Percentiles rank a stretch among this genome's conserved stretches.
These are phyloP conservation scores for Sminthurinus aureus DNA, from an alignment of 2,888 invertebrate genomes.

Conservation along the genomic window DNA sequence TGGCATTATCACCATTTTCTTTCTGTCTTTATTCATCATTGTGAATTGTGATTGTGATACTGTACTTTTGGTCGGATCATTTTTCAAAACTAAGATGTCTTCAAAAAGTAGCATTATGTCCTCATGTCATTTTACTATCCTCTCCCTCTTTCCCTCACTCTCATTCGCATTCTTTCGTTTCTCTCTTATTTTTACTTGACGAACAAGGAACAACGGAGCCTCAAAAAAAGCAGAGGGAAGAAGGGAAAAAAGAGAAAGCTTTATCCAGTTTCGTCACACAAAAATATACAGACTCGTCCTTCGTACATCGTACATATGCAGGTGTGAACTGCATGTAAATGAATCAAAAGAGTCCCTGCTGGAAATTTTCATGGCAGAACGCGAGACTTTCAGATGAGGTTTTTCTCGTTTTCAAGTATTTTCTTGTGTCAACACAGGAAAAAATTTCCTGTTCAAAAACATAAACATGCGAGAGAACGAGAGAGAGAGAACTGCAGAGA, in stretches of 20 bases:
- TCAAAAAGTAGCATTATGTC: slow-evolving; percentile 26
- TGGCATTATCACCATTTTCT: slow-evolving; percentile 35
- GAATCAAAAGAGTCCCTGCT: background rate
- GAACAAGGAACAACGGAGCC: background rate
- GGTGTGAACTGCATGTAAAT: background rate
- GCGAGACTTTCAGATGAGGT: no score
- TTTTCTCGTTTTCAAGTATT: no score
- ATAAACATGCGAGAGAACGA: no score
- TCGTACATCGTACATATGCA: background rate
- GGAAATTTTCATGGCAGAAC: background rate
- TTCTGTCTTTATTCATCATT: slow-evolving; percentile 31
- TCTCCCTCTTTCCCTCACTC: background rate
- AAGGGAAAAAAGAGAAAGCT: background rate
- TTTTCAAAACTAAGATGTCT: slow-evolving; percentile 33
- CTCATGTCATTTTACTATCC: background rate
- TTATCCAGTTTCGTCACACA: background rate
- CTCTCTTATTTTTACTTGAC: background rate
- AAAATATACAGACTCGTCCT: no score
- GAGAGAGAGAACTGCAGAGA: no score
- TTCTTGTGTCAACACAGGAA: no score
- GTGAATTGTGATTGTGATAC: slow-evolving; percentile 30
- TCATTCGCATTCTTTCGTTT: background rate
- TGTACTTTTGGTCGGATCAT: slow-evolving; percentile 25
- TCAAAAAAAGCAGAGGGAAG: no score
- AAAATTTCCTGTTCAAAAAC: no score